Percentiles rank a stretch among this genome's conserved stretches.
phyloP scores from a whole-genome alignment of 2,797 vertebrate species.

The Lepilemur septentrionalis region DNA sequence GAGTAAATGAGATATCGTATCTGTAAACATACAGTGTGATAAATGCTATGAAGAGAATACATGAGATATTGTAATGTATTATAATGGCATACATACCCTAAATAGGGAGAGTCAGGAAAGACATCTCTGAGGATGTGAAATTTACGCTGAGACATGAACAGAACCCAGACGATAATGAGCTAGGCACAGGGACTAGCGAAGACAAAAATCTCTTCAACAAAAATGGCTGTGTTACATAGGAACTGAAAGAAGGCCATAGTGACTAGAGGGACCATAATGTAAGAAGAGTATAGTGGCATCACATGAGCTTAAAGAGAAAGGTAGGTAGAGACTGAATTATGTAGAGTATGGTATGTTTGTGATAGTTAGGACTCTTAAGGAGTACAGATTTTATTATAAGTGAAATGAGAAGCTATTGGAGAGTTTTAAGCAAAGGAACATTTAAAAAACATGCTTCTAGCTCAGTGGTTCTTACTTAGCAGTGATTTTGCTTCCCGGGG shows the following conservation, averaged over 20 bases:
- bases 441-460: background rate
- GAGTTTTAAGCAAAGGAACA: background rate
- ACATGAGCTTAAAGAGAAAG: background rate
- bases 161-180: background rate
- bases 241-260: background rate
- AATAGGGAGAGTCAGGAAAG: background rate
- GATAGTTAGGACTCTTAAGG: background rate
- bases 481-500: background rate
- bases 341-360: background rate
- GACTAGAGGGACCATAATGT: background rate
- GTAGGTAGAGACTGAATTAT: background rate
- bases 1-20: background rate
- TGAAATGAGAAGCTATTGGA: background rate
- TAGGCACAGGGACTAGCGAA: background rate
- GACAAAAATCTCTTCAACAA: background rate
- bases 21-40: background rate
- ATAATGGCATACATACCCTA: background rate
- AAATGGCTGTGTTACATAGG: background rate
- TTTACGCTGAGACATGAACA: background rate
- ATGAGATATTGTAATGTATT: background rate
- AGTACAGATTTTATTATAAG: slow-evolving; percentile 16
- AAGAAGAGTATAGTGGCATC: background rate
- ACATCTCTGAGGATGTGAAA: background rate
- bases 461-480: background rate
- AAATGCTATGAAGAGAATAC: background rate